Base-by-base conservation (phyloP, 1,140 invertebrate genomes). In the Aphaenogaster rudis region DNA sequence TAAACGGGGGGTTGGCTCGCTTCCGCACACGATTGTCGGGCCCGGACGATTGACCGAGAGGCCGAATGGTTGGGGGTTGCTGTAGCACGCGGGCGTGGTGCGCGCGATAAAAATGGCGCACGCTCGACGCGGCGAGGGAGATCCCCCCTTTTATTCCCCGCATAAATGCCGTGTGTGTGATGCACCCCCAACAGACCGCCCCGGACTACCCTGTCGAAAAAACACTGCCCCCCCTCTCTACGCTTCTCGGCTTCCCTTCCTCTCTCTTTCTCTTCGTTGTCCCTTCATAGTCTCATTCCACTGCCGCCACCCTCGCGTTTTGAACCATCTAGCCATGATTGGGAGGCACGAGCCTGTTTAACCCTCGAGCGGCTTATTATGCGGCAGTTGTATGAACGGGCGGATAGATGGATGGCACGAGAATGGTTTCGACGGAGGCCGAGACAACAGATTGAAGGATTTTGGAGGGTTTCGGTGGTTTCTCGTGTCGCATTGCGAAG, bases 31-130 rank as follows among this genome's bases (percentile, higher is more conserved):
- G 81, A 87, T 90, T 86, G 72, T 79, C 87, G 64, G 78, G 48
- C 21, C 50, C 50, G 90, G 77, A 86, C 89, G 89, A 90, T 91
- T 90, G 89, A 90, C 89, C 89, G 90, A 79, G 36, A 61, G 77
- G 42, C 61, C 57, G 67, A 69, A 28, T 50, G 88, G 57, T 71
- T 71, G 57, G 86, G 86, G 88, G 86, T 89, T 87, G 85, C 86
- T 76, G 80, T 50, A 82, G 80, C 42, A 84, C 81, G 86, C 91
- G 93, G 92, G 93, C 91, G 92, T 93, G 92, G 93, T 93, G 90
- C 80, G 67, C 61, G 85, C 92, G 92, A 93, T 92, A 93, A 93
- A 93, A 93, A 93, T 93, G 93, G 93, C 93, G 93, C 80, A 74
- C 66, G 57, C 79, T 87, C 59, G 69, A 59, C 21, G 39, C 33